These are phyloP conservation scores for Chaenogobius annularis DNA, from an alignment of 2,113 vertebrate species.

Conservation along the genomic window DNA sequence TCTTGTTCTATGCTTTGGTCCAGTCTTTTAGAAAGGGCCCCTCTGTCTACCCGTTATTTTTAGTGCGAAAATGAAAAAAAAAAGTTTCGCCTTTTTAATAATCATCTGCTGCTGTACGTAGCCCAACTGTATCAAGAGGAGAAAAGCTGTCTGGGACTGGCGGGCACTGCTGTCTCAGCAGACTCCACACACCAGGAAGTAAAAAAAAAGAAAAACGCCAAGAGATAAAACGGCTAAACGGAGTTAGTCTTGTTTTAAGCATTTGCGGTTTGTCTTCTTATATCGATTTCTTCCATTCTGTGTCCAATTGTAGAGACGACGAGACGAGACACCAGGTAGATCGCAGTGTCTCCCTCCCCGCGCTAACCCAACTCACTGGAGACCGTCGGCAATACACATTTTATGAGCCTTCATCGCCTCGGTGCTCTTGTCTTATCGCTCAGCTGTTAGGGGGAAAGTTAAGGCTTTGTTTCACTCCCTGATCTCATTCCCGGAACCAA, in stretches of 20 bases:
- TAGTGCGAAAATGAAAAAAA: conserved; percentile 40
- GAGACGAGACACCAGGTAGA: conserved; percentile 51
- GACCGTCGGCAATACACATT: conserved; percentile 77
- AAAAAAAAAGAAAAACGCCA: conserved; percentile 18
- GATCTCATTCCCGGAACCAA: conserved; percentile 34
- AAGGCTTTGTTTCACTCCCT: conserved; percentile 53
- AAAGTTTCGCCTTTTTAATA: conserved; percentile 68
- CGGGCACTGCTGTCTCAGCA: conserved; percentile 54
- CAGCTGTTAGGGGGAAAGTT: conserved; percentile 55
- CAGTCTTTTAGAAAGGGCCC: conserved; percentile 47
- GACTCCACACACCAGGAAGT: conserved; percentile 46
- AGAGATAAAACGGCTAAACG: conserved; percentile 49
- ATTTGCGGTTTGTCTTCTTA: conserved; percentile 51
- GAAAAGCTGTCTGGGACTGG: conserved; percentile 52
- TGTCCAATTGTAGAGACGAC: conserved; percentile 58
- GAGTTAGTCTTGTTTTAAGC: conserved; percentile 36
- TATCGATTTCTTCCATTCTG: conserved; percentile 81
- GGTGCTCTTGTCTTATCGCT: conserved; percentile 66
- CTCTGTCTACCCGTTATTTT: conserved; percentile 71
- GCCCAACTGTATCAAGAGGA: conserved; percentile 60
- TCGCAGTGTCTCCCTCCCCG: conserved; percentile 66
- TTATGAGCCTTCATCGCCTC: conserved; percentile 69
- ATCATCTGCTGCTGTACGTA: conserved; percentile 59
- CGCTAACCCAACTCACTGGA: conserved; percentile 72
- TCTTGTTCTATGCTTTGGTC: conserved; percentile 43